A percentile compares a stretch with the other conserved stretches of the same genome.
Conservation (phyloP, 2,113 vertebrate species). For the Actenoides lindsayi region DNA sequence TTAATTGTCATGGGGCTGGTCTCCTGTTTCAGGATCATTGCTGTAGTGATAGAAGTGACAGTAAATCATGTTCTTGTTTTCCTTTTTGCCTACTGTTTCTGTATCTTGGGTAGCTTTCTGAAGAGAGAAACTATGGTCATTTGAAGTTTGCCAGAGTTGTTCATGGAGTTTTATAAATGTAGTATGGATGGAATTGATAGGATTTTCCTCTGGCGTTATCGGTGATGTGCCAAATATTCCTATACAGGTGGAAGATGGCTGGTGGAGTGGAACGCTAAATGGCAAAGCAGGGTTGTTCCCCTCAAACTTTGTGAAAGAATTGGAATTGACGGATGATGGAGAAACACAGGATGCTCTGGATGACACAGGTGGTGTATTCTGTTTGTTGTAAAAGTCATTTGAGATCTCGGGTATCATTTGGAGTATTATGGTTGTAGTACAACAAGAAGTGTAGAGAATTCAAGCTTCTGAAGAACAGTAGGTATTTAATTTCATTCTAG, state of each 20-base stretch:
- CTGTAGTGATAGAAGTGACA: neutral
- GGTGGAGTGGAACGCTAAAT: constrained; percentile 90
- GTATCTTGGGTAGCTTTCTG: neutral
- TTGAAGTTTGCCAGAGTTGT: neutral
- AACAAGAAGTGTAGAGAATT: neutral
- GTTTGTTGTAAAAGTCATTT: neutral
- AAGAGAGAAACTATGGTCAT: neutral
- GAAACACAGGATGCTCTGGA: constrained; percentile 81
- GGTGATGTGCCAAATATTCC: constrained; percentile 33
- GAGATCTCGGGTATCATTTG: neutral
- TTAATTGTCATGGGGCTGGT: neutral
- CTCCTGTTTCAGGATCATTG: neutral
- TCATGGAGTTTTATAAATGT: neutral
- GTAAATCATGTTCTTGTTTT: neutral
- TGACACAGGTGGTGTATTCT: constrained; percentile 78
- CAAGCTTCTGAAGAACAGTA: neutral
- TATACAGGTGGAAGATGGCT: constrained; percentile 93
- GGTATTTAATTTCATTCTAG: neutral
- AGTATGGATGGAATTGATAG: neutral
- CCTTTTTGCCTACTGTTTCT: neutral
- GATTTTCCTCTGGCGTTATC: neutral
- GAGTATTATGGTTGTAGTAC: neutral
- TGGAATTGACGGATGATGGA: constrained; percentile 79
- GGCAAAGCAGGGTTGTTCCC: constrained; percentile 90
- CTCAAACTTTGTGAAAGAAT: constrained; percentile 95